These are phyloP conservation scores for Semicossyphus pulcher DNA, from an alignment of 2,113 vertebrate species.

Conservation along the genomic window DNA sequence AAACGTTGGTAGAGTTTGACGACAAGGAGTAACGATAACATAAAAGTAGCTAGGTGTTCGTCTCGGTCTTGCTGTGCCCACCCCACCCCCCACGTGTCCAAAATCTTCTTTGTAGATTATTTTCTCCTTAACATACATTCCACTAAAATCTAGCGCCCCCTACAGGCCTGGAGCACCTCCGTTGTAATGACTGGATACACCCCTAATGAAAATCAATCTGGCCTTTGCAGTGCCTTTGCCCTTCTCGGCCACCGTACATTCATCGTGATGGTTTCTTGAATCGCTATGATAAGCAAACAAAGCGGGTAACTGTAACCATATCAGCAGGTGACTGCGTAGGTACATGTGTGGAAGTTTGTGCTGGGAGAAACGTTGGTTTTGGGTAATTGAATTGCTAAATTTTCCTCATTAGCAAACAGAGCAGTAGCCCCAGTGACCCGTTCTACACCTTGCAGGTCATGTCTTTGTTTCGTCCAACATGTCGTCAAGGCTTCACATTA, in stretches of 20 bases:
- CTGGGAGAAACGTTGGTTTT: constrained; percentile 2
- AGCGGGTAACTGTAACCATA: constrained; percentile 27
- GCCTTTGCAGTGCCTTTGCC: neutral
- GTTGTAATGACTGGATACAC: neutral
- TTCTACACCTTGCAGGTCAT: constrained; percentile 24
- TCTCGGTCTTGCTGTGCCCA: too few relatives aligned
- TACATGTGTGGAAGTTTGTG: constrained; percentile 13
- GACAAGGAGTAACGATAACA: too few relatives aligned
- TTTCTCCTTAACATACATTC: too few relatives aligned
- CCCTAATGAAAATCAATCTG: neutral
- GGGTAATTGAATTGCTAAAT: neutral
- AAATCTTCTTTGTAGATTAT: too few relatives aligned
- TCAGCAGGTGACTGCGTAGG: neutral
- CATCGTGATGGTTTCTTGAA: constrained; percentile 65
- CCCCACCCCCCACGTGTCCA: too few relatives aligned
- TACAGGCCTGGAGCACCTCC: neutral
- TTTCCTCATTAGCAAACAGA: constrained; percentile 1
- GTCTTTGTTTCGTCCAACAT: neutral
- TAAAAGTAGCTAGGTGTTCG: too few relatives aligned
- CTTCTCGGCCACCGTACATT: neutral
- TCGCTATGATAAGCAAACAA: constrained; percentile 58
- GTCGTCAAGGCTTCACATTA: constrained; percentile 15
- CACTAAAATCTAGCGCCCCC: too few relatives aligned
- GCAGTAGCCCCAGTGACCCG: constrained; percentile 1
- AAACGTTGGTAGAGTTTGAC: too few relatives aligned